Conservation (phyloP, 1,140 invertebrate species). For the Caerostris darwini region DNA sequence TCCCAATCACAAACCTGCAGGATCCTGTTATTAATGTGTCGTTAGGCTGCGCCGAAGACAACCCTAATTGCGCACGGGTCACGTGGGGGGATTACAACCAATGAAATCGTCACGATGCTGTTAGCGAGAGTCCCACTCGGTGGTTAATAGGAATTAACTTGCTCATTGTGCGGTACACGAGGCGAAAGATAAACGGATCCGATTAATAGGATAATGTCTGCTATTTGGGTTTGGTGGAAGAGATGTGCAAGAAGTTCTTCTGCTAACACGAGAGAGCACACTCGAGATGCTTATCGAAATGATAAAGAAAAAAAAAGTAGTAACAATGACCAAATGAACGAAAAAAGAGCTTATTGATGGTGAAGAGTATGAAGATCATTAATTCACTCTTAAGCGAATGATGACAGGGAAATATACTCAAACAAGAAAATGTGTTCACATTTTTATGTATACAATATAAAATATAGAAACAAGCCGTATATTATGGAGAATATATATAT, state of each 20-base stretch:
- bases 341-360: too few relatives aligned
- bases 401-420: too few relatives aligned
- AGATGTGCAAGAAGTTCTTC: neutral
- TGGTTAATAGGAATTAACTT: neutral
- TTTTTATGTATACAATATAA: too few relatives aligned
- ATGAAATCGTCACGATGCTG: constrained; percentile 15
- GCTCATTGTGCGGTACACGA: neutral
- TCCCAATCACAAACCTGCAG: constrained; percentile 32
- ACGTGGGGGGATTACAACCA: neutral
- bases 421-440: too few relatives aligned
- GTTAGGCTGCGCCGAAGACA: constrained; percentile 38
- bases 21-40: constrained; percentile 64
- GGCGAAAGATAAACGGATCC: neutral
- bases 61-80: neutral
- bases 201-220: neutral
- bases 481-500: too few relatives aligned
- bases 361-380: too few relatives aligned
- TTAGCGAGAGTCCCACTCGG: neutral
- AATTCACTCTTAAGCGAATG: too few relatives aligned
- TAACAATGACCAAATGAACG: too few relatives aligned
- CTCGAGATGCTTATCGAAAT: too few relatives aligned
- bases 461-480: too few relatives aligned
- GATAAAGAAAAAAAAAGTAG: too few relatives aligned
- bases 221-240: neutral
- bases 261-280: too few relatives aligned